Evolutionary conservation across 2,888 invertebrate species (phyloP), one percentile per base, ranked within the genome.

Genomic region (Calephelis perditalis): DNA sequence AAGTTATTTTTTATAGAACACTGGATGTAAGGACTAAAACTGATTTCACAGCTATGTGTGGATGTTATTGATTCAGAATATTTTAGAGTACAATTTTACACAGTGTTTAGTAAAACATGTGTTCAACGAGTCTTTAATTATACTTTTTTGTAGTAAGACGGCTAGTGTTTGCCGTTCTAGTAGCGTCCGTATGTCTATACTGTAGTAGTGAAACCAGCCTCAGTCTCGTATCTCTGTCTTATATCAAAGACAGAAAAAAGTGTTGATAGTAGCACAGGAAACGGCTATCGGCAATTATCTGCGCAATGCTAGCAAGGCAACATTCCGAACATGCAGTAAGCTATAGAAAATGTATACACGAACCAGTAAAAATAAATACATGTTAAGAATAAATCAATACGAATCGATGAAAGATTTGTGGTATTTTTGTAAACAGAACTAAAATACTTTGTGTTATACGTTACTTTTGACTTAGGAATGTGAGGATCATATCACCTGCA

Each of bases 271-370:
- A 62, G 80, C 78, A 82, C 86, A 86, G 86, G 86, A 87, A 88
- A 86, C 85, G 76, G 79, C 84, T 76, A 79, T 78, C 76, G 71
- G 78, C 84, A 82, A 87, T 86, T 84, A 86, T 80, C 79, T 75
- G 64, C 61, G 55, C 61, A 67, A 68, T 9, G 67, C 66, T 65
- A 73, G 73, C 73, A 75, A 75, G 49, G 70, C 75, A 66, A 67
- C 74, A 72, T 77, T 73, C 76, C 75, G 70, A 72, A 71, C 65
- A 63, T 77, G 46, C 45, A 45, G 49, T 49, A 15, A 46, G 12
- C 7, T 49, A 26, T 49, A 49, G 49, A 49, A 49, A 49, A 26
- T 47, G 47, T 76, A 74, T 62, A 58, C 54, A 45, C 56, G 26
- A 15, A 35, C 49, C 49, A 49, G 49, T 49, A 49, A 49, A 49